A percentile compares a stretch with the other conserved stretches of the same genome.
These are phyloP conservation scores for Dasyornis broadbenti DNA, from an alignment of 2,113 vertebrate species.

Conservation along the genomic window DNA sequence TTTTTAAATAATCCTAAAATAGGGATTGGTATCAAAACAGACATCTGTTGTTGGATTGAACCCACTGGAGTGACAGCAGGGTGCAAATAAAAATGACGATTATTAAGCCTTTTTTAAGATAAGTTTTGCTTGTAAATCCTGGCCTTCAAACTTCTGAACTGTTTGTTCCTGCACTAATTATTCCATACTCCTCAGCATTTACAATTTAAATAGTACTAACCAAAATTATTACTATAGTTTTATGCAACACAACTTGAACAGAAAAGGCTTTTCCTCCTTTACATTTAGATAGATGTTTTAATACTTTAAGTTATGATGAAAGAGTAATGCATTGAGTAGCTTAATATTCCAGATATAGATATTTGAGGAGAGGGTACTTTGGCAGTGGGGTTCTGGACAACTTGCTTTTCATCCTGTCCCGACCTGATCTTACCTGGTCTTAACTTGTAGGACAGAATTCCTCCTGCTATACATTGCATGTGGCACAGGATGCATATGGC, in stretches of 20 bases:
- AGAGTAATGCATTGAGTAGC: neutral
- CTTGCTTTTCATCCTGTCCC: neutral
- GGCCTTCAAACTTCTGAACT: neutral
- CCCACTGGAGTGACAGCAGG: neutral
- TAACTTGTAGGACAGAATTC: neutral
- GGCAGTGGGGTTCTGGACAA: neutral
- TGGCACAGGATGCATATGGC: neutral
- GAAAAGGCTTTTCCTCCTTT: neutral
- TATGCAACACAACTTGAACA: neutral
- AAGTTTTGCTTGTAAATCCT: neutral
- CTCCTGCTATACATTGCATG: fast-evolving
- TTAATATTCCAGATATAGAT: neutral
- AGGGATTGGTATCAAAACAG: neutral
- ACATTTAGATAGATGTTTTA: neutral
- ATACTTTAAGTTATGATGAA: neutral
- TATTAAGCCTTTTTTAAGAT: neutral
- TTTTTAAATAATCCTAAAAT: neutral
- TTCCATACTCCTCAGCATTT: neutral
- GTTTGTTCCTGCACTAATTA: neutral
- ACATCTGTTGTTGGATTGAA: neutral
- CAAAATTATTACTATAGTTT: neutral
- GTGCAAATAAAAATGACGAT: neutral
- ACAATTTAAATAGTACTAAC: neutral
- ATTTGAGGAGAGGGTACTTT: neutral
- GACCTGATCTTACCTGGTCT: neutral